Evolutionary conservation across 2,888 invertebrate genomes (phyloP), one percentile per base, ranked within the genome.

Genomic region (Pardosa pseudoannulata): DNA sequence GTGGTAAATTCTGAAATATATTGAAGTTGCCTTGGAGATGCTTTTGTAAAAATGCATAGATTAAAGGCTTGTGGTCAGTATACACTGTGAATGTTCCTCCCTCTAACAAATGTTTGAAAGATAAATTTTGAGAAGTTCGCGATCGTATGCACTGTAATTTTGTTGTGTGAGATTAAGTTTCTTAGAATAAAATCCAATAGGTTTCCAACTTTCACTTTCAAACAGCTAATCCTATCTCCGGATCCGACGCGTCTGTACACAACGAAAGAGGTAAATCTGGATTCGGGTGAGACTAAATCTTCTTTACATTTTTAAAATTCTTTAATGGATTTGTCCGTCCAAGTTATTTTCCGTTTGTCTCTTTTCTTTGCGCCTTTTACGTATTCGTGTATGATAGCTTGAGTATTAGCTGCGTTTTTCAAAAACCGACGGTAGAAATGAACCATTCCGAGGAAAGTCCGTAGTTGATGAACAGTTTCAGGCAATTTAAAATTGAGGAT

Each of bases 1-100:
- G 56, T 56, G n/a, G 56, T 16, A 23, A 56, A 56, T 56, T 56
- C 56, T 1, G 56, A 56, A 23, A 56, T 56, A 23, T 56, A 56
- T 36, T 11, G 36, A 36, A 89, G 88, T 82, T 92, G 91, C 1
- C 91, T 76, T 0, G 91, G 91, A 0, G 91, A 90, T 9, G 29
- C 29, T 56, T 56, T 56, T 56, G 56, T 6, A 56, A 19, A 19
- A 56, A 56, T n/a, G 56, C 56, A 6, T 56, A 56, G n/a, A 23
- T 19, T 36, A 36, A 36, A 7, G 36, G 36, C 36, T 36, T 36
- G 36, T 36, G 36, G 36, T 56, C 56, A 56, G 23, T 56, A 56
- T 9, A 56, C 16, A 56, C 23, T n/a, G 56, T 16, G 56, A 56
- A 56, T 19, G 3, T 23, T 19, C 56, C 16, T 56, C 56, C 56